phyloP scores from a whole-genome alignment of 2,888 invertebrate genomes.

The Calliphora vomitoria region DNA sequence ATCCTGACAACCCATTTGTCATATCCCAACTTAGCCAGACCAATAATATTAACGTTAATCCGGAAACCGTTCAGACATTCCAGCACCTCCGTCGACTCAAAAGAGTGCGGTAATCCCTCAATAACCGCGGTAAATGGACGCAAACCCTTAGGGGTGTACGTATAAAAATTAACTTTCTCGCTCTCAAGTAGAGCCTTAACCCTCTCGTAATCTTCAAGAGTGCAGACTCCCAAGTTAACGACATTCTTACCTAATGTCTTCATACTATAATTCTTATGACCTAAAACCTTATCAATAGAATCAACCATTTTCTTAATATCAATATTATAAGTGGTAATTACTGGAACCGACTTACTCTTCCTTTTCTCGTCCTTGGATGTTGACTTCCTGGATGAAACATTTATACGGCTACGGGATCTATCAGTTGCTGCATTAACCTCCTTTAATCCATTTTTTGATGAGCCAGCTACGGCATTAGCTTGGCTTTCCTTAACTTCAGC shows the following conservation, averaged over 20 bases:
- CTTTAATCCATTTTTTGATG: background rate
- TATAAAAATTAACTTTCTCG: background rate
- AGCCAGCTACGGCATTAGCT: background rate
- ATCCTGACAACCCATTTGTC: background rate
- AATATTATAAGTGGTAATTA: background rate
- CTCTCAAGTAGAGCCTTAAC: background rate
- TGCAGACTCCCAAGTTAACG: background rate
- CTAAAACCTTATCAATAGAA: background rate
- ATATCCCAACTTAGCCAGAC: background rate
- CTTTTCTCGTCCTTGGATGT: background rate
- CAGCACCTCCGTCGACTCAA: background rate
- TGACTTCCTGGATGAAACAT: background rate
- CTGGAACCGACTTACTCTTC: background rate
- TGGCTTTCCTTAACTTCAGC: background rate
- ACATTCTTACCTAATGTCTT: background rate
- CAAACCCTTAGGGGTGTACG: background rate
- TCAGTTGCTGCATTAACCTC: too few species aligned
- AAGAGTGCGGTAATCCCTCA: background rate
- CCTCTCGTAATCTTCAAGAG: background rate
- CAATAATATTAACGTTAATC: background rate
- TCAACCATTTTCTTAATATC: background rate
- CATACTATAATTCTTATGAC: constrained; percentile 3
- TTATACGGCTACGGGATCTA: too few species aligned
- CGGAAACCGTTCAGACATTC: background rate
- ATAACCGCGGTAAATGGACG: background rate